Base-by-base conservation (phyloP, 1,140 invertebrate genomes). In the Drosophila elegans region DNA sequence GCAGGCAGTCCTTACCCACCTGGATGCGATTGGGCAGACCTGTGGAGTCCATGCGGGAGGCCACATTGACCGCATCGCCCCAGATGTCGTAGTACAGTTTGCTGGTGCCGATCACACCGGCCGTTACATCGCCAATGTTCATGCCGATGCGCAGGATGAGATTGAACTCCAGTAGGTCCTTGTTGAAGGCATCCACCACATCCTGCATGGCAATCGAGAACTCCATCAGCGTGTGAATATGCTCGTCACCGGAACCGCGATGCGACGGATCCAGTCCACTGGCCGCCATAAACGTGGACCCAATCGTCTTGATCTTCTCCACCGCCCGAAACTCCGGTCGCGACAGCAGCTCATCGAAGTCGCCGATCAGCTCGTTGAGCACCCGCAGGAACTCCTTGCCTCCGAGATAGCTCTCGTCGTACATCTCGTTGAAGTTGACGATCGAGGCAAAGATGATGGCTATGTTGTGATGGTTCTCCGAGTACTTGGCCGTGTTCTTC, bases 271-370 rank as follows among this genome's bases (percentile, higher is more conserved):
- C 98, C 12, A 99, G 92, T 0, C 98, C 98, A 63, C 97, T 98
- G 1, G 98, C 98, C 2, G 98, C 98, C 98, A 99, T 99, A 78
- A 98, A 99, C 1, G 98, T 98, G 71, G 97, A 97, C 3, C 98
- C 98, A 64, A 99, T 99, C 0, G 98, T 99, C 92, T 99, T 99
- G 64, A 99, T 99, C 93, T 99, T 99, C 91, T 99, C 98, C 1
- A 99, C 97, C 56, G 97, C 96, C 41, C 95, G 94, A 85, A 97
- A 99, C 74, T 98, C 95, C 0, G 94, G 93, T 27, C 95, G 94
- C 52, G 96, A 95, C 1, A 99, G 92, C 5, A 99, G 92, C 85
- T 99, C 98, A 91, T 99, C 98, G 91, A 99, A 99, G 93, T 99
- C 98, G 0, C 96, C 97, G 55, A 97, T 98, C 10, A 99, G 93